These are phyloP conservation scores for Cryptus viduatorius DNA, from an alignment of 2,888 invertebrate species.

Conservation along the genomic window DNA sequence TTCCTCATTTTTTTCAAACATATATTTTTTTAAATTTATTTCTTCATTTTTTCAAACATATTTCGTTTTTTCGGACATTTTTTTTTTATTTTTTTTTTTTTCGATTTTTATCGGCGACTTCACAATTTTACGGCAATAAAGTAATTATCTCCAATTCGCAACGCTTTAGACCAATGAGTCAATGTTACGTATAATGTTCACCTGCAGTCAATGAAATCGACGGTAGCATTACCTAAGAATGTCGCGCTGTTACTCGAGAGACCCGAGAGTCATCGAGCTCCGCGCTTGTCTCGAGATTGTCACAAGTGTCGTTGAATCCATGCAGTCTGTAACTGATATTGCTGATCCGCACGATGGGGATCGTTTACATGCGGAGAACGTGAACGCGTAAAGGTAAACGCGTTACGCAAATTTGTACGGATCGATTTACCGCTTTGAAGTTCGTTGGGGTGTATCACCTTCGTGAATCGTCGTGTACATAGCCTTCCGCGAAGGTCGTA, in stretches of 20 bases:
- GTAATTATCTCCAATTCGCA: neutral
- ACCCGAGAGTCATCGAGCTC: neutral
- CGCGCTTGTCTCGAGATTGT: neutral
- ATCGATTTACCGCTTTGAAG: slow-evolving; percentile 1
- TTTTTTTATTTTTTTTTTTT: too few species aligned
- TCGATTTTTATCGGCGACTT: neutral
- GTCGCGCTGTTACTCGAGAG: neutral
- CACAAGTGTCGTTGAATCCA: neutral
- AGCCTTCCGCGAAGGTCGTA: neutral
- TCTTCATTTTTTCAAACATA: too few species aligned
- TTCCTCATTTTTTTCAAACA: too few species aligned
- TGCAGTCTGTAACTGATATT: neutral
- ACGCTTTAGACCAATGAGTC: neutral
- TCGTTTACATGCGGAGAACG: neutral
- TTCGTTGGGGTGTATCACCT: neutral
- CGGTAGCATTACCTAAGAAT: slow-evolving; percentile 6
- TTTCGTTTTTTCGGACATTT: neutral
- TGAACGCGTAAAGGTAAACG: neutral
- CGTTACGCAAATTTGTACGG: neutral
- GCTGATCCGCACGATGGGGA: neutral
- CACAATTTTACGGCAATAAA: too few species aligned
- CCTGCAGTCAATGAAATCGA: slow-evolving; percentile 6
- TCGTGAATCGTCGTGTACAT: neutral
- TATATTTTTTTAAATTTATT: too few species aligned
- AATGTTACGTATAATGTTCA: slow-evolving; percentile 8